A percentile compares a stretch with the other conserved stretches of the same genome.
Conservation (phyloP, 2,888 invertebrate species). For the Leptinotarsa tumamoca region DNA sequence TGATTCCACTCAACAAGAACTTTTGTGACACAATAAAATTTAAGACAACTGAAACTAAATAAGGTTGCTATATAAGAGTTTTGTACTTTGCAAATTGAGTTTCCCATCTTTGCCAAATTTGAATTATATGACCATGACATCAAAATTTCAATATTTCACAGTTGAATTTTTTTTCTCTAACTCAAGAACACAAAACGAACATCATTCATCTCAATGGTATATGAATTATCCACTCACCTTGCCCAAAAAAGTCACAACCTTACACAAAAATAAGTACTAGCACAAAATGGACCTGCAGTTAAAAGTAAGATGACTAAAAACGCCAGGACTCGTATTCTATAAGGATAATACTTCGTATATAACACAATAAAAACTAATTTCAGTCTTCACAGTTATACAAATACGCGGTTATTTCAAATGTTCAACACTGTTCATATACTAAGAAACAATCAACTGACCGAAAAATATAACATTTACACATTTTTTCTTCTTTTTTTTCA, state of each 20-base stretch:
- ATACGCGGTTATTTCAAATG: conserved; percentile 61
- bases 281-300: conserved; percentile 30
- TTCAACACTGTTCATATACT: conserved; percentile 64
- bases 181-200: background rate
- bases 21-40: too few relatives aligned
- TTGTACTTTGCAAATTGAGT: too few relatives aligned
- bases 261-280: conserved; percentile 45
- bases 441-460: conserved; percentile 65
- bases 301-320: conserved; percentile 53
- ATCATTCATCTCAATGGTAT: background rate
- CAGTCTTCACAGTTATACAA: conserved; percentile 67
- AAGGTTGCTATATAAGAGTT: too few relatives aligned
- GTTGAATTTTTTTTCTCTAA: background rate
- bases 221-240: conserved; percentile 18
- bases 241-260: conserved; percentile 48
- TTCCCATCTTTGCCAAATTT: too few relatives aligned
- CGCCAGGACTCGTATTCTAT: conserved; percentile 61
- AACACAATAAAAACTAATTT: conserved; percentile 66
- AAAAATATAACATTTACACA: conserved; percentile 66
- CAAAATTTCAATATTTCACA: too few relatives aligned
- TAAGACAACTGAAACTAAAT: too few relatives aligned
- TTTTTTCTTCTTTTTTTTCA: conserved; percentile 54
- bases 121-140: too few relatives aligned
- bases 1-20: too few relatives aligned
- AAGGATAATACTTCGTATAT: conserved; percentile 62